Base-by-base conservation (phyloP, 1,140 invertebrate genomes). In the Scaptodrosophila lebanonensis region DNA sequence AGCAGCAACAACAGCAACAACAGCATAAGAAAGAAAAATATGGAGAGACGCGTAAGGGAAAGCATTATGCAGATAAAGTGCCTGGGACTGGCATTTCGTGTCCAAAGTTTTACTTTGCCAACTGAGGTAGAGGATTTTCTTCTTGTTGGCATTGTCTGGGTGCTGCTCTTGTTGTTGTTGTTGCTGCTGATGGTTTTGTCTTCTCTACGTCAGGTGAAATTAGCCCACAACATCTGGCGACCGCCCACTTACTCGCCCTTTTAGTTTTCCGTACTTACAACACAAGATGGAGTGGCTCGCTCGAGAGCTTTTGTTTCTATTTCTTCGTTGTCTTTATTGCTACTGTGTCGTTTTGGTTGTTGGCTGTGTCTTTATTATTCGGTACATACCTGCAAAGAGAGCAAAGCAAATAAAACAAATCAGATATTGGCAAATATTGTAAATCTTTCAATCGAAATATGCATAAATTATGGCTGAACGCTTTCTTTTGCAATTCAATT, bases 1-100 rank as follows among this genome's bases (percentile, higher is more conserved):
- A 29, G 36, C 12, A 60, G 36, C 22, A 44, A 43, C 17, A 15
- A 42, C 30, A 47, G 12, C 2, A 9, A 25, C 22, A 18, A 42
- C 15, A 35, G 7, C 7, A 6, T n/a, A n/a, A n/a, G 18, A 48
- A 33, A 20, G 20, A 49, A 65, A 71, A 70, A 48, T 11, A n/a
- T 17, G n/a, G 30, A 29, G 13, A 32, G 30, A 16, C 2, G 2
- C 15, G 29, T 7, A 25, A 38, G 43, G 35, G 47, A 60, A 47
- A 60, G 63, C 68, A 79, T 79, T 77, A 77, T 72, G 68, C 73
- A 61, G 68, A 77, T 79, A 70, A 79, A 71, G 39, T 51, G 22
- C 40, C 30, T 36, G 13, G 20, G 13, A n/a, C 22, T 50, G 20
- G 62, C 29, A 9, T 33, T 17, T 33, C 30, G 11, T 38, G 50